Conservation (phyloP, 1,140 invertebrate genomes). For the Platyura marginata region DNA sequence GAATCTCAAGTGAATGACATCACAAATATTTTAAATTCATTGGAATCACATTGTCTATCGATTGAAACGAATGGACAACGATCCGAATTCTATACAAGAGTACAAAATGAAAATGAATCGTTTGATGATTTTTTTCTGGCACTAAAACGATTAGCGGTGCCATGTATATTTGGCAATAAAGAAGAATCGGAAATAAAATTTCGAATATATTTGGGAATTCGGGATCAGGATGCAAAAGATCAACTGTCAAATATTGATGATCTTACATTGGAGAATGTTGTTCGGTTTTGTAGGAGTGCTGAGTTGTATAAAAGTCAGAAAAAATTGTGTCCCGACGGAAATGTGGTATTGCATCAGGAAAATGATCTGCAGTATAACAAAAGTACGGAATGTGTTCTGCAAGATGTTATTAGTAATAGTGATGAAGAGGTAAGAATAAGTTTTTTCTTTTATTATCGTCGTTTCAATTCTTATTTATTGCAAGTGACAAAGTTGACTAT, state of each 20-base stretch:
- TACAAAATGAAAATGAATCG: not conserved
- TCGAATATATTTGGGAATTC: not conserved
- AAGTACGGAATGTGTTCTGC: not conserved
- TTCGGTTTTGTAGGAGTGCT: slow-evolving; percentile 3
- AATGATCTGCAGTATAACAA: too few relatives aligned
- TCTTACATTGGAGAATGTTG: not conserved
- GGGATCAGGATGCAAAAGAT: not conserved
- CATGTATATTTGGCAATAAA: not conserved
- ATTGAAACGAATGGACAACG: not conserved
- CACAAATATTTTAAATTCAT: not conserved
- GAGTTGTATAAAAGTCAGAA: not conserved
- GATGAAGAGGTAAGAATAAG: too few relatives aligned
- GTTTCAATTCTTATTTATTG: too few relatives aligned
- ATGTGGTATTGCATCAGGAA: not conserved
- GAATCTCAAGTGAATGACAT: not conserved
- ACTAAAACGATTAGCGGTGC: not conserved
- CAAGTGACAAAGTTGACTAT: too few relatives aligned
- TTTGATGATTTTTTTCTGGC: not conserved
- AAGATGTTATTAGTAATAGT: too few relatives aligned
- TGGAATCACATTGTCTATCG: not conserved
- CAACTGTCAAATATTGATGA: not conserved
- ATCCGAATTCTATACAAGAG: not conserved
- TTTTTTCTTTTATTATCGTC: too few relatives aligned
- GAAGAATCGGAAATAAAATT: not conserved
- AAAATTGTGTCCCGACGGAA: not conserved